phyloP scores from a whole-genome alignment of 2,113 vertebrate species.

The Petromus typicus region DNA sequence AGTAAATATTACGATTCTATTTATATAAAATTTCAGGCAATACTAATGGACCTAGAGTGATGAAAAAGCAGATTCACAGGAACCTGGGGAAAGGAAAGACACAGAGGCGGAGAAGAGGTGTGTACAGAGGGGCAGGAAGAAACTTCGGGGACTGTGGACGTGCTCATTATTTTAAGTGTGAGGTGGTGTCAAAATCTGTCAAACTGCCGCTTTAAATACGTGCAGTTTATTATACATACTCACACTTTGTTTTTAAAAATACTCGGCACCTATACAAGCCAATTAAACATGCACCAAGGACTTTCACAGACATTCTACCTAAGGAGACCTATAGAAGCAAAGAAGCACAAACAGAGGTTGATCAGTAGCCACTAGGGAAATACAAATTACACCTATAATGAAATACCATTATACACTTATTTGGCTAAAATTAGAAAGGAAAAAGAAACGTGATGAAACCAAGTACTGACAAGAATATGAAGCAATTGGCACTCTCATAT shows the following conservation, averaged over 20 bases:
- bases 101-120: not conserved
- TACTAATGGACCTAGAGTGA: not conserved
- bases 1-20: conserved; percentile 12
- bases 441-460: not conserved
- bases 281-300: not conserved
- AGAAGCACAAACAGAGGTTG: not conserved
- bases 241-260: not conserved
- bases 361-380: not conserved
- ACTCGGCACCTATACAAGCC: not conserved
- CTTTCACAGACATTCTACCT: not conserved
- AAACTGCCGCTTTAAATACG: not conserved
- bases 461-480: not conserved
- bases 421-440: not conserved
- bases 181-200: not conserved
- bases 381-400: not conserved
- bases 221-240: not conserved
- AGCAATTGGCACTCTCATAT: not conserved
- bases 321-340: not conserved
- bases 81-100: not conserved
- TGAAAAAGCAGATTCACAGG: not conserved
- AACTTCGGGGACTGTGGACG: not conserved
- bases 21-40: conserved; percentile 57
- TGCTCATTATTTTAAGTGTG: not conserved
- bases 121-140: not conserved
- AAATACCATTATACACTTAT: not conserved